These are phyloP conservation scores for Cyclopterus lumpus DNA, from an alignment of 2,797 vertebrate species.

Conservation along the genomic window DNA sequence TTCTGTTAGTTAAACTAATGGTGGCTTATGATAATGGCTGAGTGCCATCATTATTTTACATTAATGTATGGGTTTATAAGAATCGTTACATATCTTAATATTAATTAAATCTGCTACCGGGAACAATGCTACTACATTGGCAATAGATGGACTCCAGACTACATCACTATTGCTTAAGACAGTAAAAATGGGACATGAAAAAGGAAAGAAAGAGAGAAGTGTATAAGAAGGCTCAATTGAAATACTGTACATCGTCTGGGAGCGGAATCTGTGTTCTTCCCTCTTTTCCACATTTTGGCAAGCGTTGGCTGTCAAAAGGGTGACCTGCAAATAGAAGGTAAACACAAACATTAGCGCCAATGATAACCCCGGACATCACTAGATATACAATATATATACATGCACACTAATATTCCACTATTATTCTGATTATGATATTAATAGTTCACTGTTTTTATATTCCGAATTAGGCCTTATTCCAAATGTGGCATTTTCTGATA, in stretches of 20 bases:
- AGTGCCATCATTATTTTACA: too few relatives aligned
- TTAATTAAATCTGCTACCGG: too few relatives aligned
- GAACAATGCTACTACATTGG: background rate
- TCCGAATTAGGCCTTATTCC: background rate
- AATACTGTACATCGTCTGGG: conserved; percentile 63
- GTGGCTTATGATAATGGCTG: too few relatives aligned
- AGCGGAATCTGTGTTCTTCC: conserved; percentile 43
- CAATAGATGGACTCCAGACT: background rate
- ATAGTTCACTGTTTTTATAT: background rate
- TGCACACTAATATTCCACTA: background rate
- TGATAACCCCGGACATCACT: background rate
- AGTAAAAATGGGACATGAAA: background rate
- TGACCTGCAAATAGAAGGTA: conserved; percentile 50
- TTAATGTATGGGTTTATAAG: too few relatives aligned
- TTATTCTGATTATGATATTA: background rate
- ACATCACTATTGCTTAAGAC: background rate
- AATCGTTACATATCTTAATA: too few relatives aligned
- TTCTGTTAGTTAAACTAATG: too few relatives aligned
- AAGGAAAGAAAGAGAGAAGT: background rate
- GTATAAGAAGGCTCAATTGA: background rate
- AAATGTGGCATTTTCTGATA: too few relatives aligned
- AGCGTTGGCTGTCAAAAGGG: background rate
- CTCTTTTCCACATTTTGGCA: conserved; percentile 77
- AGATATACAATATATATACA: too few relatives aligned
- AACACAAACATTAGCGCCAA: conserved; percentile 3